Percentiles rank a stretch among this genome's conserved stretches.
These are phyloP conservation scores for Drosophila multiciliata DNA, from an alignment of 2,888 invertebrate species.

Conservation along the genomic window DNA sequence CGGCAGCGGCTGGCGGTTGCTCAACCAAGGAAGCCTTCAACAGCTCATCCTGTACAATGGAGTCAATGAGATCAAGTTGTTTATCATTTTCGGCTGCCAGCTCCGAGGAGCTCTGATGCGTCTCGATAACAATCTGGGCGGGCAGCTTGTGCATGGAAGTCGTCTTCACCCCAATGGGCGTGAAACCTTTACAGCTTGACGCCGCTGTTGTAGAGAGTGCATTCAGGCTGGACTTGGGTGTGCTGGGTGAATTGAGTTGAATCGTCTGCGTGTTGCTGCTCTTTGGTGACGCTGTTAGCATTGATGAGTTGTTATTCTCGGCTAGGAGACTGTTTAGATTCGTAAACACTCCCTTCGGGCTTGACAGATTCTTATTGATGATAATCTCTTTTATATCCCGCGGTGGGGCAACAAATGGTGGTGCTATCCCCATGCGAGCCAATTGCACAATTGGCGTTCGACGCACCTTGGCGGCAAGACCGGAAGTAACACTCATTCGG, in stretches of 20 bases:
- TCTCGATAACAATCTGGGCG: constrained; percentile 84
- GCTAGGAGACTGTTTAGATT: constrained; percentile 66
- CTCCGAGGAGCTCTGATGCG: constrained; percentile 83
- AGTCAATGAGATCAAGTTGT: constrained; percentile 84
- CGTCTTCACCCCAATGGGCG: constrained; percentile 82
- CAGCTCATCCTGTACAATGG: constrained; percentile 84
- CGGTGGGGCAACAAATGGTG: constrained; percentile 48
- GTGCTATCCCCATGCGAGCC: constrained; percentile 26
- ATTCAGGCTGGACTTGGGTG: constrained; percentile 44
- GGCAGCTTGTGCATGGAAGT: constrained; percentile 83
- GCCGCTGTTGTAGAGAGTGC: constrained; percentile 44
- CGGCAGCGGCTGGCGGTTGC: constrained; percentile 64
- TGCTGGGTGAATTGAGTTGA: constrained; percentile 41
- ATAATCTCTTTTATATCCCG: constrained; percentile 81
- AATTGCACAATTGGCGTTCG: constrained; percentile 68
- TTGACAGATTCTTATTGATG: constrained; percentile 78
- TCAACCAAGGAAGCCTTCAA: constrained; percentile 64
- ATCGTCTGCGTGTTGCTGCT: constrained; percentile 27
- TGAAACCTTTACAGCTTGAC: constrained; percentile 77
- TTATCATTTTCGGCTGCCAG: constrained; percentile 84
- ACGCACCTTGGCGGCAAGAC: constrained; percentile 40
- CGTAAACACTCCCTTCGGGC: constrained; percentile 70
- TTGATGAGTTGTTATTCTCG: constrained; percentile 50
- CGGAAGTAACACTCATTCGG: constrained; percentile 39
- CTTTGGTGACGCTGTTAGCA: constrained; percentile 22